Evolutionary conservation across 2,113 vertebrate species (phyloP).

Genomic region (Crypturellus undulatus): DNA sequence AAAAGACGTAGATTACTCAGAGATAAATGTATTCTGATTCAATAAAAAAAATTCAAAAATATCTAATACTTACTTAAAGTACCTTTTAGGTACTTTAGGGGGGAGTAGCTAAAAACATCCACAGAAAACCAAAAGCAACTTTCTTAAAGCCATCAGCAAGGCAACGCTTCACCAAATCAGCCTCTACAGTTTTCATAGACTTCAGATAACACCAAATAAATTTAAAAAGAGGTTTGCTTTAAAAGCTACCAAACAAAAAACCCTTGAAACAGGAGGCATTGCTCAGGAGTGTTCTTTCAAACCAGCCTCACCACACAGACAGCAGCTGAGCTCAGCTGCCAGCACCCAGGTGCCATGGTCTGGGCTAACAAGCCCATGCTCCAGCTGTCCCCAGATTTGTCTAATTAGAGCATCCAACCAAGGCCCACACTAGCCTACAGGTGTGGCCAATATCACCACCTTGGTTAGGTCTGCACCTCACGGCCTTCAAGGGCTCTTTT

Average conservation of each 20-base stretch:
- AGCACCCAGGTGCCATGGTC: not conserved
- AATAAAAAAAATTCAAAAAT: not conserved
- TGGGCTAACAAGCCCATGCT: not conserved
- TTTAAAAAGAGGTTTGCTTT: not conserved
- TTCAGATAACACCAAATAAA: not conserved
- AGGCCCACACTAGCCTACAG: not conserved
- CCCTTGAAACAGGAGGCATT: not conserved
- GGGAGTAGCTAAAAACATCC: not conserved
- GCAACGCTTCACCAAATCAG: not conserved
- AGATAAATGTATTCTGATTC: not conserved
- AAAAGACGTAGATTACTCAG: not conserved
- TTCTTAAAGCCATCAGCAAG: not conserved
- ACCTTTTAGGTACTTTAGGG: not conserved
- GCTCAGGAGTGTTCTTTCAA: not conserved
- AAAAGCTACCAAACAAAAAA: not conserved
- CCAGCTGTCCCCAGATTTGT: not conserved
- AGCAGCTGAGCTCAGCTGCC: accelerated
- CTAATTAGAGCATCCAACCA: not conserved
- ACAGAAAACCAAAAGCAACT: not conserved
- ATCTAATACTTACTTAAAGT: not conserved
- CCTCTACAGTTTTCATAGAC: not conserved
- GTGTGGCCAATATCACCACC: not conserved
- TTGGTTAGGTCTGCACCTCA: not conserved
- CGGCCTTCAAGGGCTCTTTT: not conserved
- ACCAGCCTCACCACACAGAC: accelerated